Evolutionary conservation across 2,797 vertebrate species (phyloP), one percentile per base, ranked within the genome.

Genomic region (Epinephelus coioides): DNA sequence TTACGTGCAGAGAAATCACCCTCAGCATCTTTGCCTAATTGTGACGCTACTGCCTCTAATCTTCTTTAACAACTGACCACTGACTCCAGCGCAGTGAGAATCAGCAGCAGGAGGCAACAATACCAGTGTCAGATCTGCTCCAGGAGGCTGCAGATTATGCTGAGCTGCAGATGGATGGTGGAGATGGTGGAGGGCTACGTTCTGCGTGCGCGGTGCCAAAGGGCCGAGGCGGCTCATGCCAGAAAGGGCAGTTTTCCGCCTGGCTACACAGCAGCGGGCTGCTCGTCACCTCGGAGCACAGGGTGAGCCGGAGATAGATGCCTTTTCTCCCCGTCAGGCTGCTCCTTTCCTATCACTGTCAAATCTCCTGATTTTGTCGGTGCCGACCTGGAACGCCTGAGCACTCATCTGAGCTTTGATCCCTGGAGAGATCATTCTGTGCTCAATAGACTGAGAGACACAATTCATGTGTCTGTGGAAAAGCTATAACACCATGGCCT

Each of bases 181-280:
- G 77, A 72, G 76, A 84, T 60, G 83, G 59, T 49, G 72, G 67
- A 82, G 73, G 63, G 79, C 74, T 60, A 15, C 3, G 34, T 23
- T 72, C 64, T 51, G 77, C 3, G 34, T 34, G 9, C 4, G 9
- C 3, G 4, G 70, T 83, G 85, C 86, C 89, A 86, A 82, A 86
- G 78, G 77, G 82, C 80, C 18, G 15, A 60, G 62, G 76, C 57
- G 40, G 65, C 82, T 60, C 21, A 57, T 56, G 86, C 88, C 87
- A 88, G 85, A 92, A 87, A 90, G 86, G 87, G 88, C 88, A 88
- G 85, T 85, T 91, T 88, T 90, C 87, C 66, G 73, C 88, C 79
- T 91, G 88, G 89, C 78, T 90, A 49, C 86, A 76, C 92, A 82
- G 76, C 56, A 7, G 83, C 1, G 18, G 72, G 61, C 81, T 66